Percentiles rank a stretch among this genome's conserved stretches.
These are phyloP conservation scores for Seriola rivoliana DNA, from an alignment of 2,113 vertebrate species.

Conservation along the genomic window DNA sequence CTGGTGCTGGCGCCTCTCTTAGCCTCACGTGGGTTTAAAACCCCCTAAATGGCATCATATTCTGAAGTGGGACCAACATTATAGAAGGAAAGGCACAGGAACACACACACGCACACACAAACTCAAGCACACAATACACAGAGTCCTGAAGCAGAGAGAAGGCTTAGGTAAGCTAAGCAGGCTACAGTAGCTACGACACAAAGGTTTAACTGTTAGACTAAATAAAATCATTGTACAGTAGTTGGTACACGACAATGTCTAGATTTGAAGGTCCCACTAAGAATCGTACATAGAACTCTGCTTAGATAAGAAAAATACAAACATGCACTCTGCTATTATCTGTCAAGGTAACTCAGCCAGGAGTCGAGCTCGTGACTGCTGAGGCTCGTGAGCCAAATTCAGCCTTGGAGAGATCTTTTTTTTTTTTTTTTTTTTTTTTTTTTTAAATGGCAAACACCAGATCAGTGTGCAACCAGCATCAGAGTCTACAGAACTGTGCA, in stretches of 20 bases:
- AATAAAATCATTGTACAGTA: constrained; percentile 79
- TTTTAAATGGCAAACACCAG: constrained; percentile 52
- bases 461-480: constrained; percentile 72
- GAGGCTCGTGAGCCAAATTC: constrained; percentile 55
- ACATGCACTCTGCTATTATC: constrained; percentile 77
- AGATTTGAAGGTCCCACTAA: constrained; percentile 81
- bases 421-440: constrained; percentile 27
- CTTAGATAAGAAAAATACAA: constrained; percentile 76
- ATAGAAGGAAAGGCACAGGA: constrained; percentile 84
- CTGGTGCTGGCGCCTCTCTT: constrained; percentile 67
- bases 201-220: constrained; percentile 77
- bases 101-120: constrained; percentile 80
- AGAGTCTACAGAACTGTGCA: constrained; percentile 63
- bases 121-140: constrained; percentile 81
- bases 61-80: constrained; percentile 84
- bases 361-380: constrained; percentile 52
- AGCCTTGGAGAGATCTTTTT: constrained; percentile 35
- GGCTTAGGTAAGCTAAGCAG: constrained; percentile 83
- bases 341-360: constrained; percentile 57
- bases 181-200: constrained; percentile 85
- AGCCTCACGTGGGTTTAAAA: constrained; percentile 58
- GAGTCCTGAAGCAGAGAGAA: constrained; percentile 83
- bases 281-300: constrained; percentile 76
- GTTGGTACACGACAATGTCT: constrained; percentile 77
- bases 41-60: constrained; percentile 74